Conservation (phyloP, 2,113 vertebrate genomes). For the Zosterops borbonicus region DNA sequence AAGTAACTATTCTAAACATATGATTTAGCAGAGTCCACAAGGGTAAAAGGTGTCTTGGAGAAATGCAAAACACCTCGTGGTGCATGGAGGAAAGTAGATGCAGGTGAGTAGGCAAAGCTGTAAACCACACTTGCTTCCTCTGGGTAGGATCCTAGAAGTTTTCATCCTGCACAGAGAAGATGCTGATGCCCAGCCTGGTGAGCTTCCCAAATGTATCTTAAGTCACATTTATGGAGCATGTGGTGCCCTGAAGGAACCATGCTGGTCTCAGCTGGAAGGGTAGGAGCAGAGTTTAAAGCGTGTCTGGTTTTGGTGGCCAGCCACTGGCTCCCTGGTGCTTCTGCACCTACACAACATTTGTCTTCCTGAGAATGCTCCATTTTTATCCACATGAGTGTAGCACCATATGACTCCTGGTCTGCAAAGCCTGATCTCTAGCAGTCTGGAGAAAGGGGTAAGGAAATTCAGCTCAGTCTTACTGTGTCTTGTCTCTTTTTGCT, state of each 20-base stretch:
- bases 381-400: not conserved
- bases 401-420: not conserved
- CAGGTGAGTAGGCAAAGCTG: not conserved
- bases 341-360: not conserved
- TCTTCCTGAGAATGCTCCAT: not conserved
- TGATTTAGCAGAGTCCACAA: not conserved
- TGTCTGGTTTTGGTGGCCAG: not conserved
- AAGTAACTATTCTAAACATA: not conserved
- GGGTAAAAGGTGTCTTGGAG: not conserved
- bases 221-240: not conserved
- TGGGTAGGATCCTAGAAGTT: not conserved
- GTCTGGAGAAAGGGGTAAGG: not conserved
- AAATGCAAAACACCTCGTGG: not conserved
- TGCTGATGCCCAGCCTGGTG: not conserved
- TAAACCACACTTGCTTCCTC: not conserved
- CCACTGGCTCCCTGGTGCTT: not conserved
- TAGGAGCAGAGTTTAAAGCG: not conserved
- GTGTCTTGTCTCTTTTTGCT: not conserved
- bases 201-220: not conserved
- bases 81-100: not conserved
- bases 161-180: not conserved
- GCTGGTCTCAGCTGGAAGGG: not conserved
- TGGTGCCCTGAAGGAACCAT: not conserved
- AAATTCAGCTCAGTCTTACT: not conserved
- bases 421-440: not conserved